phyloP scores from a whole-genome alignment of 2,888 invertebrate species.

The Artemia sp. region DNA sequence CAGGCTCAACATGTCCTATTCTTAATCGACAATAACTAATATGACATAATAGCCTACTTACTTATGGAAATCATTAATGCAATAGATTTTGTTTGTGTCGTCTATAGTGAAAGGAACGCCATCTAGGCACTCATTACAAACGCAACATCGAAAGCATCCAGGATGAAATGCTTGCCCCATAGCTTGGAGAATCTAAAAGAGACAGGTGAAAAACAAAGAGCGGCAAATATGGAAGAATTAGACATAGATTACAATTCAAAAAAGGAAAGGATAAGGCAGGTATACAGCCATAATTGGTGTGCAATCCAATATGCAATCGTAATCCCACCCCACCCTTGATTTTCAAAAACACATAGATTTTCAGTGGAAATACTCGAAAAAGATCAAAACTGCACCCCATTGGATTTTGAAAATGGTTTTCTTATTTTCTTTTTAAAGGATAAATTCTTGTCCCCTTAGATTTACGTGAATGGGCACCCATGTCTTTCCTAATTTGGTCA shows the following conservation, averaged over 20 bases:
- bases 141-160: constrained; percentile 93
- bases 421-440: too few relatives aligned
- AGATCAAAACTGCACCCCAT: not conserved
- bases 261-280: not conserved
- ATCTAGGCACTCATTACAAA: constrained; percentile 92
- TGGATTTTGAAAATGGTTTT: too few relatives aligned
- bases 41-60: constrained; percentile 25
- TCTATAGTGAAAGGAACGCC: constrained; percentile 97
- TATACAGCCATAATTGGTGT: not conserved
- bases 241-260: too few relatives aligned
- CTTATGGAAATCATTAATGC: constrained; percentile 87
- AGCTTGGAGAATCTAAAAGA: constrained; percentile 76
- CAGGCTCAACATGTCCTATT: too few relatives aligned
- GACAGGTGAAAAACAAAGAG: constrained; percentile 23
- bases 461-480: too few relatives aligned
- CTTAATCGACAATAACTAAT: too few relatives aligned
- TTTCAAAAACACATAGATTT: constrained; percentile 2
- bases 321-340: not conserved
- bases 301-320: not conserved
- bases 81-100: constrained; percentile 93
- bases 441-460: too few relatives aligned
- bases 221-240: not conserved
- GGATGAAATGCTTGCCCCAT: constrained; percentile 99
- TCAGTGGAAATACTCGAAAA: not conserved
- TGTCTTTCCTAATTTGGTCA: too few relatives aligned